Conservation (phyloP, 2,113 vertebrate genomes). For the Paedocypris sp. region DNA sequence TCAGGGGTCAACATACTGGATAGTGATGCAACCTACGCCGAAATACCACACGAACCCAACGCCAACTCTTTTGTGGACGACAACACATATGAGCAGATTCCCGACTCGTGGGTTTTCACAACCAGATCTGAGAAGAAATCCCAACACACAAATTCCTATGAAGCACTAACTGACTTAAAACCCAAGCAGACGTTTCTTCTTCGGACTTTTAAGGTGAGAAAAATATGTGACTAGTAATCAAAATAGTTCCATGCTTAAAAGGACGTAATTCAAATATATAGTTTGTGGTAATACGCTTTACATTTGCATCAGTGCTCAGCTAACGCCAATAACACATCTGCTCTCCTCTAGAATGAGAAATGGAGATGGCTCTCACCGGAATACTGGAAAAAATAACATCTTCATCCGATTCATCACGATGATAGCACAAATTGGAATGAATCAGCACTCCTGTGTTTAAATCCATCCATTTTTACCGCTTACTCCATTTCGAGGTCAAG, state of each 20-base stretch:
- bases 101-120: slow-evolving; percentile 24
- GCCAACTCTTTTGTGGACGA: slow-evolving; percentile 2
- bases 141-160: slow-evolving; percentile 37
- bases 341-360: slow-evolving; percentile 61
- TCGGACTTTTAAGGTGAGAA: slow-evolving; percentile 48
- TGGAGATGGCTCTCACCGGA: slow-evolving; percentile 62
- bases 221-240: neutral
- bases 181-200: slow-evolving; percentile 31
- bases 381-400: slow-evolving; percentile 53
- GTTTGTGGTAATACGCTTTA: too few relatives aligned
- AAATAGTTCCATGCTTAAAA: neutral
- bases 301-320: too few relatives aligned
- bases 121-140: slow-evolving; percentile 15
- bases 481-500: too few relatives aligned
- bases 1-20: neutral
- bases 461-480: too few relatives aligned
- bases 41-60: slow-evolving; percentile 35
- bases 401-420: slow-evolving; percentile 9
- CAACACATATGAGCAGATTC: slow-evolving; percentile 50
- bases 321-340: neutral
- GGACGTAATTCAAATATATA: too few relatives aligned
- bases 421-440: too few relatives aligned
- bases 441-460: too few relatives aligned
- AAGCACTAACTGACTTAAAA: slow-evolving; percentile 48
- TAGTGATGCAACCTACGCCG: slow-evolving; percentile 42